phyloP scores from a whole-genome alignment of 2,113 vertebrate species.

The Jaculus jaculus region DNA sequence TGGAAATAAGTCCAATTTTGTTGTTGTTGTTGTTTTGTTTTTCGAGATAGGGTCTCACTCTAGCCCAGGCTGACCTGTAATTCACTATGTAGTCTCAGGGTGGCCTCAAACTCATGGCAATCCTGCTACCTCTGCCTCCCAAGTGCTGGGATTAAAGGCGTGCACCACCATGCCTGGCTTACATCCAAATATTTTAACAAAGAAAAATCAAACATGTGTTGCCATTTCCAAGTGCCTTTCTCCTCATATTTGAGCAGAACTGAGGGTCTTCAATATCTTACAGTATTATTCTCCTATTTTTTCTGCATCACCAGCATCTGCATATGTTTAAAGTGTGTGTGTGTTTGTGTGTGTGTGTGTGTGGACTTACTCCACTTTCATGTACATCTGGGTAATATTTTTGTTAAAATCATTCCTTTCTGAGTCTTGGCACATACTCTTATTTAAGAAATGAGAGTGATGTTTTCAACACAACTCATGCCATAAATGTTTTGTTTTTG shows the following conservation, averaged over 20 bases:
- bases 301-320: neutral
- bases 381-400: neutral
- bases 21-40: no score
- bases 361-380: neutral
- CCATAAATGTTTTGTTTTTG: neutral
- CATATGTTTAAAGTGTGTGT: neutral
- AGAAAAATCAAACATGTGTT: neutral
- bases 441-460: neutral
- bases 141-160: no score
- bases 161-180: no score
- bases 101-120: no score
- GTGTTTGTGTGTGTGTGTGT: neutral
- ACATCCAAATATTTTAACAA: no score
- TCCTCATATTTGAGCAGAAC: neutral
- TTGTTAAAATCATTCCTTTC: neutral
- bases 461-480: neutral
- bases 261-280: neutral
- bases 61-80: no score
- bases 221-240: neutral
- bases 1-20: no score
- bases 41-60: no score
- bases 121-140: no score
- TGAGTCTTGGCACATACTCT: neutral
- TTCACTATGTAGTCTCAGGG: no score
- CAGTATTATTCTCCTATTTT: no score